Percentiles rank a stretch among this genome's conserved stretches.
Evolutionary conservation across 2,113 vertebrate genomes (phyloP).

Genomic region (Eurystomus gularis): DNA sequence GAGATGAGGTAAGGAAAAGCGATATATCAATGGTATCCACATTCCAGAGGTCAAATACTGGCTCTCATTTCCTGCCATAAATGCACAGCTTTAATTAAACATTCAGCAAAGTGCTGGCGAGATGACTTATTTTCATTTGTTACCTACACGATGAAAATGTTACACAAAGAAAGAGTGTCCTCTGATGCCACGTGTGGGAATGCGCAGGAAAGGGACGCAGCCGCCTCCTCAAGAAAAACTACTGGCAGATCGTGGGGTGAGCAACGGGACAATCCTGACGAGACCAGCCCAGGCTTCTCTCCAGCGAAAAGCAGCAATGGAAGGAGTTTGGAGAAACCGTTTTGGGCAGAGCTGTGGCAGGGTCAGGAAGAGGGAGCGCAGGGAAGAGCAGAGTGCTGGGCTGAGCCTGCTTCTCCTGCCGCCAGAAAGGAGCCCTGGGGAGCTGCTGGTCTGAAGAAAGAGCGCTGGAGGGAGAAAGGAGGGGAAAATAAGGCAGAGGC

Average conservation of each 20-base stretch:
- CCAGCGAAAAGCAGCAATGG: accelerated
- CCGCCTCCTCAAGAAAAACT: not conserved
- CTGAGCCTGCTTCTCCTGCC: not conserved
- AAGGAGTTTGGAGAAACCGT: not conserved
- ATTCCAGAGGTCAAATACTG: constrained; percentile 1
- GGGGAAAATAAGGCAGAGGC: not conserved
- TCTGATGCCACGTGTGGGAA: not conserved
- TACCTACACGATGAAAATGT: not conserved
- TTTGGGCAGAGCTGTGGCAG: not conserved
- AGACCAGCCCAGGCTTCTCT: not conserved
- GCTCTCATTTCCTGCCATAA: constrained; percentile 24
- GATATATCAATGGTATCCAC: not conserved
- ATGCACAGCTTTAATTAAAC: not conserved
- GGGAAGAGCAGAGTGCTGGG: not conserved
- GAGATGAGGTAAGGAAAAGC: constrained; percentile 47
- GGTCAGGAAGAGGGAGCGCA: not conserved
- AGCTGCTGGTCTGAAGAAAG: not conserved
- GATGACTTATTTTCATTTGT: not conserved
- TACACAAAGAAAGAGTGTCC: not conserved
- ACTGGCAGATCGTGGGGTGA: not conserved
- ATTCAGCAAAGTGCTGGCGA: not conserved
- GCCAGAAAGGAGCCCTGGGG: not conserved
- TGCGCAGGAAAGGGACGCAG: not conserved
- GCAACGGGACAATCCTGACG: not conserved
- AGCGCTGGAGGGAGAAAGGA: not conserved